Percentiles rank a stretch among this genome's conserved stretches.
Evolutionary conservation across 2,888 invertebrate genomes (phyloP).

Genomic region (Erebia aethiops): DNA sequence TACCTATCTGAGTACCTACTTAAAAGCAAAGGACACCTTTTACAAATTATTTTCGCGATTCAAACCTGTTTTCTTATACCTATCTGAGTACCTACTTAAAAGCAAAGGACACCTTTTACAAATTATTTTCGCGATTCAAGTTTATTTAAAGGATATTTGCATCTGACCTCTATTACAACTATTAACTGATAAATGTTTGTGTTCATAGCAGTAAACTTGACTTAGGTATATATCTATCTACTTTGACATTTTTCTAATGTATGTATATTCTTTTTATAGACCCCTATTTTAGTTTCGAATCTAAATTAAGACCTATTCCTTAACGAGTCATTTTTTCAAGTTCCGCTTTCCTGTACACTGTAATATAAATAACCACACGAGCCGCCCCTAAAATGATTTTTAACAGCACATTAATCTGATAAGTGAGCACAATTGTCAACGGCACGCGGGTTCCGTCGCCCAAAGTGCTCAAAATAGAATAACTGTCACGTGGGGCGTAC

Average conservation of each 20-base stretch:
- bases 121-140: not conserved
- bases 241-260: too few relatives aligned
- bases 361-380: conserved; percentile 9
- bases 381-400: conserved; percentile 17
- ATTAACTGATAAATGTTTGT: too few relatives aligned
- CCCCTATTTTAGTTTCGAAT: not conserved
- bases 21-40: not conserved
- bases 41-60: too few relatives aligned
- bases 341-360: conserved; percentile 10
- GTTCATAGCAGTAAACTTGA: too few relatives aligned
- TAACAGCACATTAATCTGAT: conserved; percentile 26
- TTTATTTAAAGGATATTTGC: not conserved
- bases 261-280: not conserved
- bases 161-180: too few relatives aligned
- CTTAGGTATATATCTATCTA: too few relatives aligned
- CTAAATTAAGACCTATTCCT: conserved; percentile 3
- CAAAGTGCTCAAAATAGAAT: conserved; percentile 35
- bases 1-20: not conserved
- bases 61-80: not conserved
- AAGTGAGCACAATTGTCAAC: conserved; percentile 31
- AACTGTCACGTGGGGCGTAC: conserved; percentile 31
- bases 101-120: not conserved
- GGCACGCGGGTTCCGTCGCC: conserved; percentile 17
- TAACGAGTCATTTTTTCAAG: conserved; percentile 6
- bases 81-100: not conserved